These are phyloP conservation scores for Trematomus loennbergii DNA, from an alignment of 2,113 vertebrate species.

Conservation along the genomic window DNA sequence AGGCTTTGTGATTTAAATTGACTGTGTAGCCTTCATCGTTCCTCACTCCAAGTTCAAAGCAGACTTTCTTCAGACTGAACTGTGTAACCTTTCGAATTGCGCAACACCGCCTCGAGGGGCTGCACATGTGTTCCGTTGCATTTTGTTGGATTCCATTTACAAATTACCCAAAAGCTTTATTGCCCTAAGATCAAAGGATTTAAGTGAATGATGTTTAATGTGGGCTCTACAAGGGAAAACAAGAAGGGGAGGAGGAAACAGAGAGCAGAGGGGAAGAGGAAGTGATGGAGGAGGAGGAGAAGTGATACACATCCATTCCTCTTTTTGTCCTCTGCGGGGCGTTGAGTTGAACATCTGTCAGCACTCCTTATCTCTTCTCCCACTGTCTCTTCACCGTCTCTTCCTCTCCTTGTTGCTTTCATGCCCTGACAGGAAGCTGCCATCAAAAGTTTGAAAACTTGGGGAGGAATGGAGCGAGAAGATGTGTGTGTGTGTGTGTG, in stretches of 20 bases:
- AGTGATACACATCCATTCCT: constrained; percentile 52
- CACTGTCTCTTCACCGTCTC: constrained; percentile 45
- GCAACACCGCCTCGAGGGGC: not conserved
- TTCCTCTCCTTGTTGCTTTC: constrained; percentile 53
- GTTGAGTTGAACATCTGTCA: constrained; percentile 71
- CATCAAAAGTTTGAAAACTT: constrained; percentile 72
- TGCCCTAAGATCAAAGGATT: constrained; percentile 47
- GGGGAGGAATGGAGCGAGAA: constrained; percentile 38
- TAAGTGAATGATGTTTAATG: constrained; percentile 31
- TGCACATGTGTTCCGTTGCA: not conserved
- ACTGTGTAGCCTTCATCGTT: constrained; percentile 9
- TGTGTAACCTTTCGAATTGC: not conserved
- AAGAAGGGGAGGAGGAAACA: constrained; percentile 39
- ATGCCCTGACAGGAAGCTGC: constrained; percentile 67
- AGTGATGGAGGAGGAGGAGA: constrained; percentile 28
- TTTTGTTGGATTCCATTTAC: constrained; percentile 28
- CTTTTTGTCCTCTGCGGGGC: constrained; percentile 48
- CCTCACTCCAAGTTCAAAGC: constrained; percentile 10
- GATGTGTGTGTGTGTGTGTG: constrained; percentile 9
- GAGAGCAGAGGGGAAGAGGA: constrained; percentile 32
- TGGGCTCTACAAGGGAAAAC: constrained; percentile 44
- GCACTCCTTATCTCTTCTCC: constrained; percentile 56
- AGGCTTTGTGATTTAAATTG: constrained; percentile 33
- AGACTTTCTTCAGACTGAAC: constrained; percentile 12
- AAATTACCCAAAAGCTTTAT: constrained; percentile 34